Evolutionary conservation across 2,888 invertebrate species (phyloP), one percentile per base, ranked within the genome.

Genomic region (Scaptomyza caliginosa): DNA sequence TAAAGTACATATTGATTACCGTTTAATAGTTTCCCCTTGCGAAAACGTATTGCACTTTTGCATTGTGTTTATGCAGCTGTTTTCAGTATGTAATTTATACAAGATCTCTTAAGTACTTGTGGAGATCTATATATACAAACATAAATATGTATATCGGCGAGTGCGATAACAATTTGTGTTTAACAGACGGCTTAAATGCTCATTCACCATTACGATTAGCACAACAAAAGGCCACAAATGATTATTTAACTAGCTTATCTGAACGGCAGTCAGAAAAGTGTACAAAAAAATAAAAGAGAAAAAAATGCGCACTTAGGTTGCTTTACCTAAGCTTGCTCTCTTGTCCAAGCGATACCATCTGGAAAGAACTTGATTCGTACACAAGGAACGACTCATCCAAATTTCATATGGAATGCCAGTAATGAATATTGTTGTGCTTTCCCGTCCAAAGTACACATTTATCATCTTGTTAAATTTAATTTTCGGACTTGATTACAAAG

Each of bases 221-320:
- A 51, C 17, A 39, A 58, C 16, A 56, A 51, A 56, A 32, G 28
- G 10, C 13, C 19, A 21, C 28, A 56, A 32, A 57, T 26, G 34
- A 65, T 65, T 51, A 66, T 71, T 56, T 67, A 54, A 54, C 54
- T 48, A 34, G 42, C 57, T 67, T 67, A 67, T 67, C 67, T 28
- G 16, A 38, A 32, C 38, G 32, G 23, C 46, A 50, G 50, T 49
- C 50, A 36, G 19, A 42, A 56, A 56, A 34, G 16, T 63, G 42
- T 49, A 48, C 23, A 63, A 28, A 73, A n/a, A n/a, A n/a, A n/a
- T n/a, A n/a, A n/a, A n/a, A n/a, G n/a, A n/a, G n/a, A n/a, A n/a
- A n/a, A n/a, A n/a, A 67, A 50, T 63, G 32, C 39, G 52, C 40
- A 57, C 50, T 63, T 57, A 34, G 28, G 62, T 62, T 6, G n/a